Evolutionary conservation across 2,888 invertebrate genomes (phyloP).

Genomic region (Willowsia nigromaculata): DNA sequence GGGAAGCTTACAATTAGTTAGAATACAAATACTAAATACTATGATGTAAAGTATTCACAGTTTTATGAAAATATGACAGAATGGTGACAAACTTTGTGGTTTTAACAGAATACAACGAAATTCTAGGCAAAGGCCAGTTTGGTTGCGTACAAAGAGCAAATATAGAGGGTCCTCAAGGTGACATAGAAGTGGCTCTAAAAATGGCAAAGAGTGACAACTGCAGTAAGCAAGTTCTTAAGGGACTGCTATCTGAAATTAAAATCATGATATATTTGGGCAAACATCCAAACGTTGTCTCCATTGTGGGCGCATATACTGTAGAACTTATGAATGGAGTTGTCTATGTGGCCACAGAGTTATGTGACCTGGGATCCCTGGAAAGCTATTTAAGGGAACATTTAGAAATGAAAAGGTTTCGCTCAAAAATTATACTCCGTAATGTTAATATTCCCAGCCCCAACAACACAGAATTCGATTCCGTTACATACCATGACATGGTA

Average conservation of each 20-base stretch:
- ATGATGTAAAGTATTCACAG: too few relatives aligned
- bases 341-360: not conserved
- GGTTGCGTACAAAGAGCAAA: not conserved
- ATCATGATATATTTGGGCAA: not conserved
- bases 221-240: not conserved
- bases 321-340: not conserved
- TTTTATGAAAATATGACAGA: too few relatives aligned
- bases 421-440: too few relatives aligned
- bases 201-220: not conserved
- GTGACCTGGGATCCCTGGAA: not conserved
- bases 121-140: not conserved
- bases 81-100: too few relatives aligned
- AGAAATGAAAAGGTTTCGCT: too few relatives aligned
- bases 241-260: not conserved
- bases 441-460: too few relatives aligned
- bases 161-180: not conserved
- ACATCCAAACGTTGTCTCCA: not conserved
- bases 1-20: not conserved
- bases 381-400: not conserved
- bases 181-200: not conserved
- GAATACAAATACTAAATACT: too few relatives aligned
- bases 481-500: too few relatives aligned
- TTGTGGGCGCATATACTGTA: not conserved
- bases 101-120: too few relatives aligned
- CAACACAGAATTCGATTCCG: too few relatives aligned